Evolutionary conservation across 2,888 invertebrate species (phyloP).

Genomic region (Drosophila phalerata): DNA sequence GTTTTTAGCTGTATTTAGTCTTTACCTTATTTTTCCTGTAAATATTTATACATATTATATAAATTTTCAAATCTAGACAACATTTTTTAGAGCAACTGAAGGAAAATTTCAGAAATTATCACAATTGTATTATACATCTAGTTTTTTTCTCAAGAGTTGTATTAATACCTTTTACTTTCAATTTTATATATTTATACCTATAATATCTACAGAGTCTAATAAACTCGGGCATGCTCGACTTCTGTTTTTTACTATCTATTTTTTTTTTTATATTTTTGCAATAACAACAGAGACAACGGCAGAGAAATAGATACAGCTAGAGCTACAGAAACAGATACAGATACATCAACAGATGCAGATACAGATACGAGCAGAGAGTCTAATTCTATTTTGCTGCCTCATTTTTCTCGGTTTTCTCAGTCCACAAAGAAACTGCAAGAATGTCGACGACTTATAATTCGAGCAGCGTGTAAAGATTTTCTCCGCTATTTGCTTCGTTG

Average conservation of each 20-base stretch:
- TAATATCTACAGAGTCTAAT: background rate
- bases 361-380: constrained; percentile 42
- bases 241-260: background rate
- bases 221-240: background rate
- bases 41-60: too few relatives aligned
- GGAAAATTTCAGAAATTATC: too few relatives aligned
- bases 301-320: constrained; percentile 5
- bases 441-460: constrained; percentile 80
- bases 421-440: constrained; percentile 48
- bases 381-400: constrained; percentile 75
- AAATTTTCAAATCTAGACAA: too few relatives aligned
- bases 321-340: constrained; percentile 15
- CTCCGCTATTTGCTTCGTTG: constrained; percentile 42
- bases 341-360: constrained; percentile 24
- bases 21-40: too few relatives aligned
- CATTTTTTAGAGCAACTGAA: too few relatives aligned
- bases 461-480: constrained; percentile 71
- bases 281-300: constrained; percentile 22
- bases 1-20: too few relatives aligned
- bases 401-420: constrained; percentile 53
- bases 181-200: background rate
- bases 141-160: too few relatives aligned
- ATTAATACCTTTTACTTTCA: too few relatives aligned
- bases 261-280: constrained; percentile 26
- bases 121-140: too few relatives aligned